Percentiles rank a stretch among this genome's conserved stretches.
Evolutionary conservation across 2,113 vertebrate genomes (phyloP).

Genomic region (Theristicus caerulescens): DNA sequence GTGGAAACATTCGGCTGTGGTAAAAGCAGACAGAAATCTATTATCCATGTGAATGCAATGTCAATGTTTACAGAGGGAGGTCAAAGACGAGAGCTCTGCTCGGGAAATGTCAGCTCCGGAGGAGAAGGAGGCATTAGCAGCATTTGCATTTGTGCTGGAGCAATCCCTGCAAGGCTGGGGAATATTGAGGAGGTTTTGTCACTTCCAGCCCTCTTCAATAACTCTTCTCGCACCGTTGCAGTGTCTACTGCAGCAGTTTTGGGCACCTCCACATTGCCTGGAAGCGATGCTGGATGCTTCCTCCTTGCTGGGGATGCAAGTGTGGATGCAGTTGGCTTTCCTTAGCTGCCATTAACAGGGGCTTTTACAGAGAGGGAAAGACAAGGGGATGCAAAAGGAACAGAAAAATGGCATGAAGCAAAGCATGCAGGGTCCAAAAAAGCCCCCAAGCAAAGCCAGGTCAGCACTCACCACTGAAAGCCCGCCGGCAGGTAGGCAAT

Average conservation of each 20-base stretch:
- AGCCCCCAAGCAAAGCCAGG: neutral
- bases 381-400: neutral
- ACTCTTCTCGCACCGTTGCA: neutral
- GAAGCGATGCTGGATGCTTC: neutral
- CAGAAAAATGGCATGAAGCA: neutral
- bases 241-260: neutral
- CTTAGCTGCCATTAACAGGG: neutral
- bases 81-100: constrained; percentile 78
- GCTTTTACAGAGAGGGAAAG: neutral
- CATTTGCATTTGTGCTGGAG: constrained; percentile 64
- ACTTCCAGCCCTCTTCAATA: neutral
- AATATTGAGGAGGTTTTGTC: constrained; percentile 42
- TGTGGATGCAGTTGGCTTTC: neutral
- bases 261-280: neutral
- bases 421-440: neutral
- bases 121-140: constrained; percentile 27
- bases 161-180: constrained; percentile 35
- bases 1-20: constrained; percentile 72
- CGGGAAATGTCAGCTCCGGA: constrained; percentile 75
- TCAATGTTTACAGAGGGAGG: constrained; percentile 82
- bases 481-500: rapidly evolving
- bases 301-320: neutral
- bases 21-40: constrained; percentile 79
- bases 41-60: constrained; percentile 76
- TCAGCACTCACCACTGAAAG: neutral